Conservation (phyloP, 2,888 invertebrate genomes). For the Chymomyza fuscimana region DNA sequence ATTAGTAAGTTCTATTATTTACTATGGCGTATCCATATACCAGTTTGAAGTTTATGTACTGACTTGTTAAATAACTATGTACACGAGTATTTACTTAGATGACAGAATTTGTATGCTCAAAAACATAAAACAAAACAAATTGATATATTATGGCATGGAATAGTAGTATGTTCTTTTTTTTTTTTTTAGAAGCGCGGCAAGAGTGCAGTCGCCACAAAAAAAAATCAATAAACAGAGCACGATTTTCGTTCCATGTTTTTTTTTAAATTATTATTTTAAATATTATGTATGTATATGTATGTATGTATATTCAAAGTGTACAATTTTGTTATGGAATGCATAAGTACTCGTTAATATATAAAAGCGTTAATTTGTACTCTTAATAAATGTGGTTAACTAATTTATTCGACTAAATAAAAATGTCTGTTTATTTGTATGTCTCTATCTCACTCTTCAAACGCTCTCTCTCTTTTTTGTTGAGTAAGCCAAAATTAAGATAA, state of each 20-base stretch:
- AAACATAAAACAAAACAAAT: not conserved
- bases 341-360: constrained; percentile 59
- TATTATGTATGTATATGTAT: constrained; percentile 8
- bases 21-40: not conserved
- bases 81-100: not conserved
- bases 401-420: constrained; percentile 43
- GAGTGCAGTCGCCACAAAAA: not conserved
- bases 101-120: not conserved
- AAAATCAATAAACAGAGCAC: constrained; percentile 36
- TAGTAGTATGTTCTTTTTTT: not conserved
- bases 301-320: constrained; percentile 54
- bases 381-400: constrained; percentile 65
- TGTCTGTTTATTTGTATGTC: not conserved
- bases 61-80: constrained; percentile 25
- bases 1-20: not conserved
- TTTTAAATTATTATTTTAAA: constrained; percentile 22
- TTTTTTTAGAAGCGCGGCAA: too few relatives aligned
- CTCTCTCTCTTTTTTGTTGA: not conserved
- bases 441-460: not conserved
- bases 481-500: not conserved
- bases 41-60: constrained; percentile 24
- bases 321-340: constrained; percentile 69
- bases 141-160: not conserved
- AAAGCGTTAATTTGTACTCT: constrained; percentile 36
- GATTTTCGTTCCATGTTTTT: constrained; percentile 45